phyloP scores from a whole-genome alignment of 2,888 invertebrate species.

The Microctonus aethiopoides region DNA sequence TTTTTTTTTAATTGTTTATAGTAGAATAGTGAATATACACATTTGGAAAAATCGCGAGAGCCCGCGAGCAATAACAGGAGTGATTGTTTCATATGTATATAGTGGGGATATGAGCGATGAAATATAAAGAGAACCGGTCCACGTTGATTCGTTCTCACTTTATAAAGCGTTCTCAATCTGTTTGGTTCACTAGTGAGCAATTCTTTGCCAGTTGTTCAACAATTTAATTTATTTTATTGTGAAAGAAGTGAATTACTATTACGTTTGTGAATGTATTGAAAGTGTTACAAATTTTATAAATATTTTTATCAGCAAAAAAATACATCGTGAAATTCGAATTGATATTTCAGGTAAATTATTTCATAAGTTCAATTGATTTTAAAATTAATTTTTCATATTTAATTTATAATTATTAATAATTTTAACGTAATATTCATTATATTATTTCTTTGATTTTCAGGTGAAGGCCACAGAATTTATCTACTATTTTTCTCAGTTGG shows the following conservation, averaged over 20 bases:
- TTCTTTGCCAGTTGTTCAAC: background rate
- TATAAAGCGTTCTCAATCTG: slow-evolving; percentile 49
- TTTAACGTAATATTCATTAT: background rate
- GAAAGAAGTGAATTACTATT: background rate
- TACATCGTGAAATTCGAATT: too few relatives aligned
- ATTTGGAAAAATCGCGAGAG: background rate
- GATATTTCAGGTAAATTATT: too few relatives aligned
- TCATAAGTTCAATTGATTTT: too few relatives aligned
- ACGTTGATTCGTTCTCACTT: slow-evolving; percentile 56
- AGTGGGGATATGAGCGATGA: slow-evolving; percentile 48
- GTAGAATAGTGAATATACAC: background rate
- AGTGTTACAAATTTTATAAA: too few relatives aligned
- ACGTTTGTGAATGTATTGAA: too few relatives aligned
- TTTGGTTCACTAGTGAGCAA: slow-evolving; percentile 43
- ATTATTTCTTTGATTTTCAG: background rate
- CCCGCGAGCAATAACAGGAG: slow-evolving; percentile 16
- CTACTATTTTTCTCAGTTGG: background rate
- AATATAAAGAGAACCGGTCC: slow-evolving; percentile 64
- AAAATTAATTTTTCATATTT: too few relatives aligned
- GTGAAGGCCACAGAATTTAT: slow-evolving; percentile 1
- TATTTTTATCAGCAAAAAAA: too few relatives aligned
- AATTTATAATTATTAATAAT: background rate
- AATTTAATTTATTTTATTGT: background rate
- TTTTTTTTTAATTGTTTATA: background rate
- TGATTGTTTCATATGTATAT: slow-evolving; percentile 22